phyloP scores from a whole-genome alignment of 2,113 vertebrate genomes.

The Oostethus manadensis region DNA sequence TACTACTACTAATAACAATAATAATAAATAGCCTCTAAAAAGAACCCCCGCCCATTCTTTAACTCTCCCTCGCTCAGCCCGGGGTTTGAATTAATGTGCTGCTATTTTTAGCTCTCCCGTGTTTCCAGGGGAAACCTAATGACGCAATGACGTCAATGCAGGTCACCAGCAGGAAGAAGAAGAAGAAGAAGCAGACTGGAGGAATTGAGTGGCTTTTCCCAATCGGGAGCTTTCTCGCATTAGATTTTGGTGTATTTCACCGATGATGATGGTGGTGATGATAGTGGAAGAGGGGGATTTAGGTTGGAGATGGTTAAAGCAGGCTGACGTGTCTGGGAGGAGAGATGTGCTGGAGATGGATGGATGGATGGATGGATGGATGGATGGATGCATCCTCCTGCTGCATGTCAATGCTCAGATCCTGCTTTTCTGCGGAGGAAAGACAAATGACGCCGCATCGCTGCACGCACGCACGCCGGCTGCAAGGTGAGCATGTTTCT shows the following conservation, averaged over 20 bases:
- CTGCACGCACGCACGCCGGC: slow-evolving; percentile 53
- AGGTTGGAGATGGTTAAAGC: slow-evolving; percentile 14
- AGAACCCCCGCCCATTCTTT: slow-evolving; percentile 67
- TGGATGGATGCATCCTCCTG: background rate
- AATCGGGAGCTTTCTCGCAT: background rate
- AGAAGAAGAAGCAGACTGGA: slow-evolving; percentile 81
- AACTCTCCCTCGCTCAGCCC: slow-evolving; percentile 42
- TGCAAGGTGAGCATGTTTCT: slow-evolving; percentile 59
- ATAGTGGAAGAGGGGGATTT: background rate
- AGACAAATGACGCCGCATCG: slow-evolving; percentile 36
- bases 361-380: background rate
- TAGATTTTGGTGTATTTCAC: slow-evolving; percentile 2
- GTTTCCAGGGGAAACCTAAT: slow-evolving; percentile 99
- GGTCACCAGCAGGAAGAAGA: slow-evolving; percentile 83
- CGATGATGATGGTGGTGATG: background rate
- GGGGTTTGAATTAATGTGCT: slow-evolving; percentile 84
- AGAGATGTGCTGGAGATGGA: slow-evolving; percentile 33
- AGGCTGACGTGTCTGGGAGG: slow-evolving; percentile 53
- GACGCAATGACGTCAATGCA: slow-evolving; percentile 99
- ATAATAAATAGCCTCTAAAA: slow-evolving; percentile 77
- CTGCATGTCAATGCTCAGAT: background rate
- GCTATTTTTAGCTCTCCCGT: slow-evolving; percentile 89
- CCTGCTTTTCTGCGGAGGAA: slow-evolving; percentile 62
- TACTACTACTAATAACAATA: slow-evolving; percentile 37
- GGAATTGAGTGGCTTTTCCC: slow-evolving; percentile 64